Conservation (phyloP, 2,888 invertebrate species). For the Atrina japonica region DNA sequence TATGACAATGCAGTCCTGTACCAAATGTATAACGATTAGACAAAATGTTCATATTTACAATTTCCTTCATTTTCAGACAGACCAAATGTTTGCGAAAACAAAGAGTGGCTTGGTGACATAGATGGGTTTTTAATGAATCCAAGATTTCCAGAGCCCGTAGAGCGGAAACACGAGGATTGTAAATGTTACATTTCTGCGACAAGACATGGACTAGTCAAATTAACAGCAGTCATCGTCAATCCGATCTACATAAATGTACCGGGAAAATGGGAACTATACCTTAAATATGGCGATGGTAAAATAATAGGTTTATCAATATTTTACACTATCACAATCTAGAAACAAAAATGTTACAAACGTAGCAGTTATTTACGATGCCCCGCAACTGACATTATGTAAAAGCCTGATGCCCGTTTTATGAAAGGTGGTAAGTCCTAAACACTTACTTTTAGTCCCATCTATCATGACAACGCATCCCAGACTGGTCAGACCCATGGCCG, state of each 20-base stretch:
- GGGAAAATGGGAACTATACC: constrained; percentile 14
- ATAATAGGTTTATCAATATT: too few species aligned
- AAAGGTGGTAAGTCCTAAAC: too few species aligned
- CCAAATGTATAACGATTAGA: too few species aligned
- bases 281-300: constrained; percentile 8
- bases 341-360: too few species aligned
- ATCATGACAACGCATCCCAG: too few species aligned
- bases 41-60: not conserved
- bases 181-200: constrained; percentile 11
- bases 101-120: constrained; percentile 4
- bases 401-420: too few species aligned
- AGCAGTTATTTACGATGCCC: too few species aligned
- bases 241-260: constrained; percentile 3
- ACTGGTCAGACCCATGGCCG: too few species aligned
- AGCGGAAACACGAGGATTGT: constrained; percentile 8
- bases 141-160: constrained; percentile 17
- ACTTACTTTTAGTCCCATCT: too few species aligned
- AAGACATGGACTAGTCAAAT: constrained; percentile 12
- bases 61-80: not conserved
- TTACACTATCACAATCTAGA: too few species aligned
- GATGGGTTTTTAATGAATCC: constrained; percentile 27
- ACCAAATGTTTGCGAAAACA: constrained; percentile 24
- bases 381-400: too few species aligned
- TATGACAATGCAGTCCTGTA: too few species aligned
- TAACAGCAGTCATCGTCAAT: constrained; percentile 29